phyloP scores from a whole-genome alignment of 2,113 vertebrate genomes.

The Triplophysa siluroides region DNA sequence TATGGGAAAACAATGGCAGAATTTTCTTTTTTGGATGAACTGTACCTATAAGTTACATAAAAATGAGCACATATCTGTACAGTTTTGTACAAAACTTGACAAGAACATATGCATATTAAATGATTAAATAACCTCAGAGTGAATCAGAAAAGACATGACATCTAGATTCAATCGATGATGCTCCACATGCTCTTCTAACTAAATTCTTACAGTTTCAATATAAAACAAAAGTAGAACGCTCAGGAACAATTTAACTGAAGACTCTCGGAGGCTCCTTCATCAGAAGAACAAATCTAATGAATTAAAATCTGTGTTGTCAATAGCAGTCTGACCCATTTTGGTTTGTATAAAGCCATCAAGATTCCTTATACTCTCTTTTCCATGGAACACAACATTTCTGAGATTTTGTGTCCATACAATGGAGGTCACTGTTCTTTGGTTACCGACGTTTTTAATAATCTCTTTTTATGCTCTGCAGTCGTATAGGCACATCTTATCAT shows the following conservation, averaged over 20 bases:
- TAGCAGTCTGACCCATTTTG: slow-evolving; percentile 64
- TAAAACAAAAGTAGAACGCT: not conserved
- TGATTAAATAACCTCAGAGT: not conserved
- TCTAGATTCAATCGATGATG: not conserved
- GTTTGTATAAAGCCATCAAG: slow-evolving; percentile 73
- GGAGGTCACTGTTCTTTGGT: too few relatives aligned
- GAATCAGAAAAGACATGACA: not conserved
- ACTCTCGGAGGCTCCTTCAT: slow-evolving; percentile 4
- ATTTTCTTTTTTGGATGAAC: too few relatives aligned
- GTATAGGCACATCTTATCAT: slow-evolving; percentile 68
- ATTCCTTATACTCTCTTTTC: slow-evolving; percentile 63
- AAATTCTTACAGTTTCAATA: not conserved
- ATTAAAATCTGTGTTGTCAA: slow-evolving; percentile 75
- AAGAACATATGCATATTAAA: not conserved
- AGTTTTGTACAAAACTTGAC: slow-evolving; percentile 3
- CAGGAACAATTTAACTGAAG: not conserved
- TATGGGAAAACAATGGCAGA: too few relatives aligned
- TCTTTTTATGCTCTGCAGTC: too few relatives aligned
- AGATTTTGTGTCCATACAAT: too few relatives aligned
- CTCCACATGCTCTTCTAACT: not conserved
- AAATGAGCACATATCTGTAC: not conserved
- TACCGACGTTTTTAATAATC: too few relatives aligned
- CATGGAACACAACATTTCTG: too few relatives aligned
- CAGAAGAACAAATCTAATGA: slow-evolving; percentile 84
- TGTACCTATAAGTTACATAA: too few relatives aligned